Conservation (phyloP, 2,888 invertebrate genomes). For the Tetragonula carbonaria region DNA sequence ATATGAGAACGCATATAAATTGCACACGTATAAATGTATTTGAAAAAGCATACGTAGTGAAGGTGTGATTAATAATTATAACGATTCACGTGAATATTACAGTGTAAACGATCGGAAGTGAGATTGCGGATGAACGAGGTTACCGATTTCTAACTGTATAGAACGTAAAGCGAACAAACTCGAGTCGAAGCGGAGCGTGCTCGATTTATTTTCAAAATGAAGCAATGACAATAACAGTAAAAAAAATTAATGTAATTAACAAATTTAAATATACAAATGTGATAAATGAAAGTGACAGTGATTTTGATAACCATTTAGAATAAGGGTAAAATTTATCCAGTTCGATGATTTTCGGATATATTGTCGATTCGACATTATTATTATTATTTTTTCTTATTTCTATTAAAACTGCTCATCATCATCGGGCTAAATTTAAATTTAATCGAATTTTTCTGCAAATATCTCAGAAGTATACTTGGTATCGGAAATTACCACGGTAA, state of each 20-base stretch:
- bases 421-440: too few relatives aligned
- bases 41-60: conserved; percentile 2
- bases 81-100: conserved; percentile 22
- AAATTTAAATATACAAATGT: background rate
- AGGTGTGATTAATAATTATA: conserved; percentile 34
- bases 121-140: background rate
- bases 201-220: background rate
- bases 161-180: conserved; percentile 3
- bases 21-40: conserved; percentile 9
- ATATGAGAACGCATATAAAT: background rate
- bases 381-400: too few relatives aligned
- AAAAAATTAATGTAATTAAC: background rate
- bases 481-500: too few relatives aligned
- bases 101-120: conserved; percentile 14
- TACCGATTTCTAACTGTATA: conserved; percentile 8
- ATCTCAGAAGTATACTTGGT: too few relatives aligned
- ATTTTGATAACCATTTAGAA: background rate
- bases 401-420: too few relatives aligned
- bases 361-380: too few relatives aligned
- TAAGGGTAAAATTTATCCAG: too few relatives aligned
- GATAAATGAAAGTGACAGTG: background rate
- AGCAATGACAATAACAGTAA: background rate
- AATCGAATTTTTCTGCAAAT: too few relatives aligned
- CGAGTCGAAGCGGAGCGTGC: background rate
- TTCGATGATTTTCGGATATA: too few relatives aligned